Evolutionary conservation across 2,113 vertebrate species (phyloP), one percentile per base, ranked within the genome.

Genomic region (Empidonax traillii): DNA sequence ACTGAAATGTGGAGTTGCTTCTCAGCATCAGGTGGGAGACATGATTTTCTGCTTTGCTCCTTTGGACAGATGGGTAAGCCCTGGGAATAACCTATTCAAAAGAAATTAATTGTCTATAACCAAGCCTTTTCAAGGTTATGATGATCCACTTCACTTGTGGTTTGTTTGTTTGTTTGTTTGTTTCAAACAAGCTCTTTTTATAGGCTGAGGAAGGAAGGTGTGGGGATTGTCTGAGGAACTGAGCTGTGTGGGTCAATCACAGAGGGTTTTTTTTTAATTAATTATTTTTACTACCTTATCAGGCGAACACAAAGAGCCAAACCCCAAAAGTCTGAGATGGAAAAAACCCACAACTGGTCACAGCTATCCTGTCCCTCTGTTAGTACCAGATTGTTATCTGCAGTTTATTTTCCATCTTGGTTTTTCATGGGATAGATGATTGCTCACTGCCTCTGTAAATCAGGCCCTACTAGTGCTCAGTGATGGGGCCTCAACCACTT

Each of bases 371-470:
- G 55, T 49, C 21, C 33, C 28, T 90, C 41, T 93, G 39, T 17
- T 6, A 2, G 41, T 63, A 79, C 14, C 41, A 85, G 53, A 62
- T 73, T 49, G 12, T 79, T 90, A 87, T 58, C 78, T 73, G 41
- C 19, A 73, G 69, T 56, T 87, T 72, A 79, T 91, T 95, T 89
- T 91, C 33, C 53, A 37, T 14, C 47, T 52, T 75, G 18, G 4
- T 41, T 93, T 87, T 90, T 79, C 75, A 30, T 1, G 2, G 53
- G 46, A n/a, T 49, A 76, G 37, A 25, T 28, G 9, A 62, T 76
- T 92, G 79, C n/a, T 95, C 67, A 73, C n/a, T 62, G 10, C 31
- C 51, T 83, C 63, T 83, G 63, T 85, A 90, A 91, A 93, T 83
- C 71, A 88, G 46, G 66, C 85, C 71, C 19, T 93, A 7, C 78